Evolutionary conservation across 2,888 invertebrate species (phyloP).

Genomic region (Nomada goodeniana): DNA sequence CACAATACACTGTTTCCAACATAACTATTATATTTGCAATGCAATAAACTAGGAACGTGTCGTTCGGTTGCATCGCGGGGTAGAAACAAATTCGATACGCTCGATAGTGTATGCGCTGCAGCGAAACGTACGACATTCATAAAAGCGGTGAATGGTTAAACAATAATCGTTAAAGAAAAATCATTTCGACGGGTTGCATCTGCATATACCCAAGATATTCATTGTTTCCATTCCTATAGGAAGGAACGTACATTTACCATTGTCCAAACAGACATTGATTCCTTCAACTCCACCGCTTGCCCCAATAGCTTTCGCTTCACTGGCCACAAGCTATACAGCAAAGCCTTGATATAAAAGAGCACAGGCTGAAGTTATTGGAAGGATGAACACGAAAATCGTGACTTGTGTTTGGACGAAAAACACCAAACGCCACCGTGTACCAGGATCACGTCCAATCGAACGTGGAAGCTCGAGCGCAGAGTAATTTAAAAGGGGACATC

Average conservation of each 20-base stretch:
- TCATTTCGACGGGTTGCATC: background rate
- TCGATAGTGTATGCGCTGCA: background rate
- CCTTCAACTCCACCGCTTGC: conserved; percentile 70
- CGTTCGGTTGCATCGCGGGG: no score
- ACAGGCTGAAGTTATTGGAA: conserved; percentile 45
- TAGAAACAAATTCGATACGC: background rate
- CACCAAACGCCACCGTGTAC: conserved; percentile 11
- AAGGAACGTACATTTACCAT: conserved; percentile 52
- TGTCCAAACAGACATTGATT: conserved; percentile 71
- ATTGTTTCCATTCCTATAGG: conserved; percentile 7
- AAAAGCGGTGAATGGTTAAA: background rate
- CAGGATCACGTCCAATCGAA: conserved; percentile 23
- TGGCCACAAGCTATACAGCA: conserved; percentile 52
- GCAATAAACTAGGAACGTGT: no score
- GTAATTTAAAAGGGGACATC: conserved; percentile 10
- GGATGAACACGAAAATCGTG: conserved; percentile 55
- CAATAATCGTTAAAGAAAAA: background rate
- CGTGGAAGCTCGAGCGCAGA: background rate
- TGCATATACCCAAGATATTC: background rate
- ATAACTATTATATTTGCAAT: no score
- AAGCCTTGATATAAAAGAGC: conserved; percentile 43
- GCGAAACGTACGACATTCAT: background rate
- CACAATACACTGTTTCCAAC: no score
- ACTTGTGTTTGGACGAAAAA: conserved; percentile 41
- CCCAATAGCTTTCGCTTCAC: conserved; percentile 67